Conservation (phyloP, 2,797 vertebrate species). For the Lophotriccus pileatus region DNA sequence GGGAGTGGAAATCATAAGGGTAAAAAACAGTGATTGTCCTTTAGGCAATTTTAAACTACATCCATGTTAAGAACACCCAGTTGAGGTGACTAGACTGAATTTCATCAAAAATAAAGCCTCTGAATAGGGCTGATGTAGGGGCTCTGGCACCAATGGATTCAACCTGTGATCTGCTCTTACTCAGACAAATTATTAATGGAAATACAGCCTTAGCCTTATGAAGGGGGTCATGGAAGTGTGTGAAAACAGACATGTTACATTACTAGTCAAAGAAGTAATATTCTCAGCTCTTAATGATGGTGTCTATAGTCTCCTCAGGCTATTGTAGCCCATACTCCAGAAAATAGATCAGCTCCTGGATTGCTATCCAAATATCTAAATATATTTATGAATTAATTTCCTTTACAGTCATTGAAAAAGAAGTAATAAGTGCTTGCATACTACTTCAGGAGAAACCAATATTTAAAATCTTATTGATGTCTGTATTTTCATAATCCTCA, state of each 20-base stretch:
- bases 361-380: neutral
- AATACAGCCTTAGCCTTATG: neutral
- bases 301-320: neutral
- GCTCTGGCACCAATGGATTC: neutral
- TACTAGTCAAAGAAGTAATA: neutral
- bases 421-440: neutral
- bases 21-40: neutral
- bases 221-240: fast-evolving
- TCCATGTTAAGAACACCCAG: neutral
- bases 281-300: neutral
- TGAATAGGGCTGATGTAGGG: neutral
- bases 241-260: neutral
- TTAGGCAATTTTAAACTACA: neutral
- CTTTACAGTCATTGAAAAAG: neutral
- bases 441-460: neutral
- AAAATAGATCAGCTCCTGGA: neutral
- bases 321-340: neutral
- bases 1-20: neutral
- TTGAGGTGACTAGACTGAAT: neutral
- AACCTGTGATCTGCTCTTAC: neutral
- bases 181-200: neutral
- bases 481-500: neutral
- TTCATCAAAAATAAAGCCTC: neutral
- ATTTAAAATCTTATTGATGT: neutral
- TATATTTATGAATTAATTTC: neutral